Evolutionary conservation across 2,888 invertebrate genomes (phyloP).

Genomic region (Eulithis testata): DNA sequence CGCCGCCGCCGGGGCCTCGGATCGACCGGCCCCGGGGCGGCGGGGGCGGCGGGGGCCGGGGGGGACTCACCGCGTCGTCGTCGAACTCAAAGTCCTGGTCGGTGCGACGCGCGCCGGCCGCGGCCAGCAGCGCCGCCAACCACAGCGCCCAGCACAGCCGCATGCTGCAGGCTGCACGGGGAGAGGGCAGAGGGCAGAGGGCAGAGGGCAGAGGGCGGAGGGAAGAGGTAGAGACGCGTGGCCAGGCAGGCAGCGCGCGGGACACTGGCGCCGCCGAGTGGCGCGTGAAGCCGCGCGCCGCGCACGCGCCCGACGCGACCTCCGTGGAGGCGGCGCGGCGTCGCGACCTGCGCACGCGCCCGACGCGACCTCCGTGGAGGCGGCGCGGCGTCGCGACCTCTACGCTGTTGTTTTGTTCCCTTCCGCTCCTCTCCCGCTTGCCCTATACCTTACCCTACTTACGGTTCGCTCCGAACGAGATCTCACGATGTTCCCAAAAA

Average conservation of each 20-base stretch:
- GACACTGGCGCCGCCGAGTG: constrained; percentile 23
- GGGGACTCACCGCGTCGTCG: constrained; percentile 67
- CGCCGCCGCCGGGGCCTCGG: not conserved
- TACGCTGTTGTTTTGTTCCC: too few species aligned
- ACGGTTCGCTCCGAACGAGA: too few species aligned
- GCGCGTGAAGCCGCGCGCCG: not conserved
- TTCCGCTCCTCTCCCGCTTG: too few species aligned
- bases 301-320: not conserved
- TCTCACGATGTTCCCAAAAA: too few species aligned
- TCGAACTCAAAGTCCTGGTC: constrained; percentile 80
- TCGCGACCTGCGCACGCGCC: too few species aligned
- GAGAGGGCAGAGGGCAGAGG: not conserved
- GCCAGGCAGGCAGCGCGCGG: constrained; percentile 22
- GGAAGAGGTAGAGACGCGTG: constrained; percentile 4
- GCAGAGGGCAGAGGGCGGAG: constrained; percentile 9
- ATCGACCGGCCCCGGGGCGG: constrained; percentile 31
- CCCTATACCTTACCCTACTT: too few species aligned
- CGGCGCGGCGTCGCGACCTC: too few species aligned
- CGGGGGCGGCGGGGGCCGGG: not conserved
- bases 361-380: too few species aligned
- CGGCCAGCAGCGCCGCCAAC: constrained; percentile 49
- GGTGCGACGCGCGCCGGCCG: constrained; percentile 50
- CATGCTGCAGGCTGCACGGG: constrained; percentile 34
- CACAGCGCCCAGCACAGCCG: constrained; percentile 45
- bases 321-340: too few species aligned